These are phyloP conservation scores for Sander lucioperca DNA, from an alignment of 2,113 vertebrate genomes.

Conservation along the genomic window DNA sequence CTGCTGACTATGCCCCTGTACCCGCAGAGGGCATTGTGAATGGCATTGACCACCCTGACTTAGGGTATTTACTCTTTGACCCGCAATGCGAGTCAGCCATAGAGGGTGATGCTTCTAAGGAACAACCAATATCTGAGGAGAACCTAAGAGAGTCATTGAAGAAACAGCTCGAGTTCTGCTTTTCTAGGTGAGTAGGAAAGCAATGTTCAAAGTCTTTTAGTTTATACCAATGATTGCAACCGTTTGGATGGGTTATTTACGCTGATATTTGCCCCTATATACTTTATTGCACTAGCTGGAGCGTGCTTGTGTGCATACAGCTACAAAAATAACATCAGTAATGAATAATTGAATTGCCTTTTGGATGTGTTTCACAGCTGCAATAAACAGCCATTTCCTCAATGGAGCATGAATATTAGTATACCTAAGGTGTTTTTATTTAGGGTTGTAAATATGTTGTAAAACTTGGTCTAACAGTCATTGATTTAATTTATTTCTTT, in stretches of 20 bases:
- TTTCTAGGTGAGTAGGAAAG: slow-evolving; percentile 87
- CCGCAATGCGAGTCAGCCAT: slow-evolving; percentile 61
- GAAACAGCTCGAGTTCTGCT: slow-evolving; percentile 96
- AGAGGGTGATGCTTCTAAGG: slow-evolving; percentile 80
- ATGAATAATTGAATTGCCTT: neutral
- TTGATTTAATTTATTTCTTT: neutral
- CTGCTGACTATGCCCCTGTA: slow-evolving; percentile 47
- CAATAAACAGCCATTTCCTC: neutral
- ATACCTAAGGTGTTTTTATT: neutral
- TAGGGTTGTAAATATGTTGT: neutral
- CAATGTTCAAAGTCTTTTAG: neutral
- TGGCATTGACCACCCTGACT: slow-evolving; percentile 67
- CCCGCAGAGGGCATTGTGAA: slow-evolving; percentile 62
- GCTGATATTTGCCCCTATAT: neutral
- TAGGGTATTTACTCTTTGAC: slow-evolving; percentile 71
- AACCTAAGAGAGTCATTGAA: slow-evolving; percentile 91
- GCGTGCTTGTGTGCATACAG: neutral
- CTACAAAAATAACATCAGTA: neutral
- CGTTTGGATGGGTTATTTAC: neutral
- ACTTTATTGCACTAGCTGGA: neutral
- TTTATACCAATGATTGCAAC: neutral
- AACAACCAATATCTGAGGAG: slow-evolving; percentile 86
- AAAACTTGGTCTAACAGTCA: neutral
- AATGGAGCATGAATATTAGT: neutral
- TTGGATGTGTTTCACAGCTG: neutral